These are phyloP conservation scores for Aphrophora alni DNA, from an alignment of 2,888 invertebrate genomes.

Conservation along the genomic window DNA sequence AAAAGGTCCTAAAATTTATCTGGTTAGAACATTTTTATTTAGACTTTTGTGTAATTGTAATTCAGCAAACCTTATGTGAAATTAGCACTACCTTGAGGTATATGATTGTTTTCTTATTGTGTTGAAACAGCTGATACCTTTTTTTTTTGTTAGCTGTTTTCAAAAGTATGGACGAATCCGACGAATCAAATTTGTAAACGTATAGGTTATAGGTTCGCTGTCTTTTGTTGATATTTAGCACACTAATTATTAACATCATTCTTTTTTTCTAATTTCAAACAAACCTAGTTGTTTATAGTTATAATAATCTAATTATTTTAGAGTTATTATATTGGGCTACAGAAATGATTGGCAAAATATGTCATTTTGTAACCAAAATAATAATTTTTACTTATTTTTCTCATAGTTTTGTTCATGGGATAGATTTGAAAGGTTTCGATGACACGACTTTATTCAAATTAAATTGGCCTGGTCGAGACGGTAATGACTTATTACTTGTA, in stretches of 20 bases:
- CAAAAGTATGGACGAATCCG: neutral
- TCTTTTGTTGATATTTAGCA: neutral
- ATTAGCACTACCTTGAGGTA: too few species aligned
- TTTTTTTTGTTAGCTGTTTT: too few species aligned
- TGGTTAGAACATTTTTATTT: too few species aligned
- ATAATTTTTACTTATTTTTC: neutral
- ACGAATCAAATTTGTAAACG: neutral
- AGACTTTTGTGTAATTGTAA: too few species aligned
- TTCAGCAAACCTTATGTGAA: too few species aligned
- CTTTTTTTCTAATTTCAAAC: too few species aligned
- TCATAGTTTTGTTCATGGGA: neutral
- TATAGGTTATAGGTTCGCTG: neutral
- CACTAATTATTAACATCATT: too few species aligned
- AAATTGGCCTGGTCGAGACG: conserved; percentile 70
- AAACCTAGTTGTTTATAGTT: neutral
- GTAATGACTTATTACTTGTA: conserved; percentile 52
- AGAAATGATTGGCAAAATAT: neutral
- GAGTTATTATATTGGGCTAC: neutral
- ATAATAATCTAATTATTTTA: neutral
- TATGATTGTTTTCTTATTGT: too few species aligned
- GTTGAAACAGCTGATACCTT: too few species aligned
- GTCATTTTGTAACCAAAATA: neutral
- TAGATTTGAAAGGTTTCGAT: conserved; percentile 78
- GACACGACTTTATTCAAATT: conserved; percentile 81
- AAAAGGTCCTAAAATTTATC: too few species aligned